Base-by-base conservation (phyloP, 2,888 invertebrate genomes). In the Malacosoma neustria region DNA sequence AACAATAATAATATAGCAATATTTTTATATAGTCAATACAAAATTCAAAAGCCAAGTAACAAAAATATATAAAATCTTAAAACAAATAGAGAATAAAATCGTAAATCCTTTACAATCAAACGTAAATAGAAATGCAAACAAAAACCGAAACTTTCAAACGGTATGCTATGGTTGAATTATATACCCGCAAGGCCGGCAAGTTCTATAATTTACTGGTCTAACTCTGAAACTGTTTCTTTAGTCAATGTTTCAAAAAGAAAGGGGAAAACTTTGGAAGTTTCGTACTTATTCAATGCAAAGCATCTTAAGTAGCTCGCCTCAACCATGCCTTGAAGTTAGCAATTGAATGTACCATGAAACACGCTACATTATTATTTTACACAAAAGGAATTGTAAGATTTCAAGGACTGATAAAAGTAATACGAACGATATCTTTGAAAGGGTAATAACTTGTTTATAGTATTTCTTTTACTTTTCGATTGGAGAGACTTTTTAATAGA, bases 281-380 rank as follows among this genome's bases (percentile, higher is more conserved):
- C 46, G 31, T 51, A 41, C 44, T 40, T 37, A 38, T 34, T 22
- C 35, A 48, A 43, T 43, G 42, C 42, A 40, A 48, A 57, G 45
- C 58, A 47, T 48, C 45, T 47, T 38, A 43, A 40, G 43, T 45
- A 55, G 51, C 44, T 43, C 46, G 46, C 46, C 44, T 47, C 58
- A 48, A 42, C 37, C 46, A 42, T 46, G 43, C 45, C 42, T 48
- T 43, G 46, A 46, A 58, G 44, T 56, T 51, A 43, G 42, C 45
- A 53, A 50, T 55, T 47, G 48, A 55, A 57, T 55, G 44, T 40
- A 55, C 55, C 54, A 49, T 42, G 41, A 46, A 50, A 35, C 40
- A 42, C 46, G 43, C 44, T 13, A 40, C 43, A 43, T 43, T 47
- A 51, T 51, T 51, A 52, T 54, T 35, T 44, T 51, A 38, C 35